Conservation (phyloP, 1,140 invertebrate genomes). For the Lutraria rhynchaena region DNA sequence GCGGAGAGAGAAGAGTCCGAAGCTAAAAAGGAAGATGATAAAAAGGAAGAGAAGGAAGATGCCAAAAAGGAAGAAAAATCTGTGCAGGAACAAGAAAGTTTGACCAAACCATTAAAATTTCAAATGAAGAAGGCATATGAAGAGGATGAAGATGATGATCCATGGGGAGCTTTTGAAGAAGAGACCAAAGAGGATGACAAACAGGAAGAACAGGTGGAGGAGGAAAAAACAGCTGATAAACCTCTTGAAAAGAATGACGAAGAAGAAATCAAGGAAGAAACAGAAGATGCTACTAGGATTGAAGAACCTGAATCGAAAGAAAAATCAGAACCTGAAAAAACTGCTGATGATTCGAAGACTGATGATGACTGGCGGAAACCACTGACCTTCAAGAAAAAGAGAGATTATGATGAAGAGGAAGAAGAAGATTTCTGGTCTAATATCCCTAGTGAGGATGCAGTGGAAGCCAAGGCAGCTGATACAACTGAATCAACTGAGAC, state of each 20-base stretch:
- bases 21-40: constrained; percentile 51
- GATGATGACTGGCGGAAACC: constrained; percentile 33
- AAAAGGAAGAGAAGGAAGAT: constrained; percentile 48
- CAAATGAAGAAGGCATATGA: constrained; percentile 53
- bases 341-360: constrained; percentile 32
- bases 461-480: constrained; percentile 23
- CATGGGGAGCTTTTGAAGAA: constrained; percentile 39
- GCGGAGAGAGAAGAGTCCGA: constrained; percentile 52
- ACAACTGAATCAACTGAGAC: background rate
- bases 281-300: constrained; percentile 39
- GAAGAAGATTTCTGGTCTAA: constrained; percentile 34
- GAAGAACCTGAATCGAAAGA: constrained; percentile 54
- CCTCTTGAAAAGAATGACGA: constrained; percentile 18
- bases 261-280: constrained; percentile 43
- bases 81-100: background rate
- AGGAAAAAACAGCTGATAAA: constrained; percentile 15
- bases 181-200: background rate
- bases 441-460: constrained; percentile 40
- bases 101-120: constrained; percentile 45
- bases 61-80: constrained; percentile 38
- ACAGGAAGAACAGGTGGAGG: constrained; percentile 15
- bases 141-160: constrained; percentile 51
- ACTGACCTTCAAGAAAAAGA: constrained; percentile 54
- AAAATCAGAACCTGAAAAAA: constrained; percentile 33
- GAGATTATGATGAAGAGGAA: constrained; percentile 37